These are phyloP conservation scores for Platyrinchus mystaceus DNA, from an alignment of 2,797 vertebrate species.

Conservation along the genomic window DNA sequence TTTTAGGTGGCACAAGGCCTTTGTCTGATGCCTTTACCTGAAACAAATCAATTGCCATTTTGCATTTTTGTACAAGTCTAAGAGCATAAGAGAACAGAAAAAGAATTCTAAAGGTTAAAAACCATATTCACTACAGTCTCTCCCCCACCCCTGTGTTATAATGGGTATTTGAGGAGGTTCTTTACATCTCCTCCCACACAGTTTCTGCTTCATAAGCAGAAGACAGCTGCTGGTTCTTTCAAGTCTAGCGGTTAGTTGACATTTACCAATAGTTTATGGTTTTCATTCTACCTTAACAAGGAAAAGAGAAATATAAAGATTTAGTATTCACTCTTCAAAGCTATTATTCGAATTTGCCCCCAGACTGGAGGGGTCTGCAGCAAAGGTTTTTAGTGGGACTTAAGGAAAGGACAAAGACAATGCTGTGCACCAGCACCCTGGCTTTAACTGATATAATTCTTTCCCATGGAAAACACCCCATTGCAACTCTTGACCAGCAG, in stretches of 20 bases:
- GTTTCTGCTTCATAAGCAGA: constrained; percentile 33
- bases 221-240: constrained; percentile 39
- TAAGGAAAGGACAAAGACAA: neutral
- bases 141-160: neutral
- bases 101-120: constrained; percentile 37
- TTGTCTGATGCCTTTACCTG: neutral
- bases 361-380: neutral
- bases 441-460: neutral
- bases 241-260: constrained; percentile 39
- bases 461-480: neutral
- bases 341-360: neutral
- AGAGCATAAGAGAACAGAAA: neutral
- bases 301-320: neutral
- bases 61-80: neutral
- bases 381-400: neutral
- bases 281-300: neutral
- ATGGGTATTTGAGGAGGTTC: constrained; percentile 2
- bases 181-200: constrained; percentile 28
- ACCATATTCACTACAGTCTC: neutral
- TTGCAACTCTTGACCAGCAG: neutral
- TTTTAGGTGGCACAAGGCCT: neutral
- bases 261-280: constrained; percentile 30
- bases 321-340: too few relatives aligned
- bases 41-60: constrained; percentile 1
- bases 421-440: neutral